These are phyloP conservation scores for Himalopsyche tibetana DNA, from an alignment of 2,888 invertebrate genomes.

Conservation along the genomic window DNA sequence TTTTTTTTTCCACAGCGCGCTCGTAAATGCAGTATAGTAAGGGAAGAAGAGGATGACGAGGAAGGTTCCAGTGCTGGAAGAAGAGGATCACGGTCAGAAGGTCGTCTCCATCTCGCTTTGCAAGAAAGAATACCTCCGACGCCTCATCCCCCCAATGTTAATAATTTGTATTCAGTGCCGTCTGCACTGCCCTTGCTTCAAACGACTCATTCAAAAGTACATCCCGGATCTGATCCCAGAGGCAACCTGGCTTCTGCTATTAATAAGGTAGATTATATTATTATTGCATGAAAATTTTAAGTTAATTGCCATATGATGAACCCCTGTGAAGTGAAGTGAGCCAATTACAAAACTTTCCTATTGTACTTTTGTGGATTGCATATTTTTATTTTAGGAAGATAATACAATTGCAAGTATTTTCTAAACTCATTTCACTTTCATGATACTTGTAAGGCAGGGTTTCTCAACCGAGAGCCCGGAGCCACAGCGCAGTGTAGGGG, in stretches of 20 bases:
- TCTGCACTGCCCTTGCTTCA: not conserved
- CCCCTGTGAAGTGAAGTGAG: too few relatives aligned
- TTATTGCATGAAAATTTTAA: not conserved
- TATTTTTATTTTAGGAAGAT: too few relatives aligned
- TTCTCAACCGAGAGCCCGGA: too few relatives aligned
- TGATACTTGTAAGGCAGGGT: too few relatives aligned
- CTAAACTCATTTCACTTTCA: too few relatives aligned
- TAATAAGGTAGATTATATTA: conserved; percentile 52
- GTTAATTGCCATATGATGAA: not conserved
- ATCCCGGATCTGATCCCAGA: conserved; percentile 52
- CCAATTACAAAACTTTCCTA: too few relatives aligned
- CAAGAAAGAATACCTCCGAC: conserved; percentile 76
- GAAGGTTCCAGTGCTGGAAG: conserved; percentile 80
- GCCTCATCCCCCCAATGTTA: conserved; percentile 20
- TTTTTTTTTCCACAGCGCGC: conserved; percentile 75
- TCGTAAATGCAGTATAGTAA: conserved; percentile 93
- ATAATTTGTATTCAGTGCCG: not conserved
- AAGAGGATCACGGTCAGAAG: conserved; percentile 88
- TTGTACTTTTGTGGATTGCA: too few relatives aligned
- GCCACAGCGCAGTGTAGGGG: too few relatives aligned
- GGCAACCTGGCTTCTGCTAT: conserved; percentile 64
- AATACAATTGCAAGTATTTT: too few relatives aligned
- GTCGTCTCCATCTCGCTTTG: conserved; percentile 83
- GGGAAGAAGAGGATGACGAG: conserved; percentile 95
- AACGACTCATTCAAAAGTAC: not conserved